These are phyloP conservation scores for Zosterops japonicus DNA, from an alignment of 2,113 vertebrate genomes.

Conservation along the genomic window DNA sequence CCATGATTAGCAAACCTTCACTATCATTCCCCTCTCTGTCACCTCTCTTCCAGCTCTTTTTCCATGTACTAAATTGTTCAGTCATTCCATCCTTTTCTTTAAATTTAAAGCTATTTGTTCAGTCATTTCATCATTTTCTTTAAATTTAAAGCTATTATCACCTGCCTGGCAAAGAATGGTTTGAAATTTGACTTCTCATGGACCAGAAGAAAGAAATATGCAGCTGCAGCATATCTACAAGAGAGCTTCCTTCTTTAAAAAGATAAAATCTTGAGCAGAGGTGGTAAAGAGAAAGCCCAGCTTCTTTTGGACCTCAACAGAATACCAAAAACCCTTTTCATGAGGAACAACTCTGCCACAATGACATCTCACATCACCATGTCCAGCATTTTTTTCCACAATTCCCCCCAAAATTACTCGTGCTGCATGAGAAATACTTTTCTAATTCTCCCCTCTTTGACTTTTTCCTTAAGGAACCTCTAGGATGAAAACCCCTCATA, in stretches of 20 bases:
- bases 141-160: neutral
- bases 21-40: neutral
- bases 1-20: neutral
- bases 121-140: neutral
- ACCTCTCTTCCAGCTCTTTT: neutral
- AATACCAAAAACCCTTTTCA: neutral
- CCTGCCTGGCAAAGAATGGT: neutral
- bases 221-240: neutral
- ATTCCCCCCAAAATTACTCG: neutral
- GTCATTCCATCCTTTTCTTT: neutral
- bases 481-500: neutral
- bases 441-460: neutral
- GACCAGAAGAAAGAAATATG: neutral
- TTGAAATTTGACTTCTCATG: neutral
- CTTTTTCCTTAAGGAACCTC: neutral
- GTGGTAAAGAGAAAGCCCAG: neutral
- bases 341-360: neutral
- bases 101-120: neutral
- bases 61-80: neutral
- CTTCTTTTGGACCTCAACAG: neutral
- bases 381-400: neutral
- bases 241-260: neutral
- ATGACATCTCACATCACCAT: neutral
- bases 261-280: neutral
- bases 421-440: neutral